Evolutionary conservation across 35 echinoderm and acorn worm species (phyloP), one percentile per base, ranked within the genome.

Genomic region (Heliocidaris erythrogramma): DNA sequence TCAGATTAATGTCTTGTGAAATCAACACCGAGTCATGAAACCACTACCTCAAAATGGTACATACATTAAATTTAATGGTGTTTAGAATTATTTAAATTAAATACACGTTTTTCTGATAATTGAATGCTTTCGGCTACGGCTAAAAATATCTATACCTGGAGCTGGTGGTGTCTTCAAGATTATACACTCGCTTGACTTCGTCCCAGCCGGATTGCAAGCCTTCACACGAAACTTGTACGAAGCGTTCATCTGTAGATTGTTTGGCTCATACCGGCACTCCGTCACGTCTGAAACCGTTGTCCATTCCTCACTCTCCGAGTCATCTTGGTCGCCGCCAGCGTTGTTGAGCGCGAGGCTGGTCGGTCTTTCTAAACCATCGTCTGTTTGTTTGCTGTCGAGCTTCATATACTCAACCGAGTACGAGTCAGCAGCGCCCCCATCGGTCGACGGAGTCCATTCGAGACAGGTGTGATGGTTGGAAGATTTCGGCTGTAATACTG

Each of bases 401-500:
- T 96, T 94, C 6, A 95, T 95, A 92, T 97, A 99, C 53, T 99
- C 94, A 16, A 99, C 27, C 16, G 60, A 94, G 71, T 99, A 99
- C 16, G 94, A 86, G n/a, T 96, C 96, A 42, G 96, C 95, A 84
- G 92, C 78, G 65, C 92, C 94, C 42, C 88, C 92, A 49, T 86
- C 93, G 21, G 86, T 29, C 21, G 98, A 61, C 48, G 94, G 49
- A 8, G 48, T 93, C 98, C 98, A 99, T 71, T 88, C 90, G 48
- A 99, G 13, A 16, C 50, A 92, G 1, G 95, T 92, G 17, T 93
- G 61, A 11, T 92, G 86, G 86, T 97, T 97, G 30, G 95, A 95
- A 32, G 93, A 59, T 56, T 94, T 95, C 6, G 95, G 84, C 30
- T 96, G 27, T 7, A 99, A 60, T 48, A 59, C 91, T 65, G 98